These are phyloP conservation scores for Perizoma affinitatum DNA, from an alignment of 2,888 invertebrate species.

Conservation along the genomic window DNA sequence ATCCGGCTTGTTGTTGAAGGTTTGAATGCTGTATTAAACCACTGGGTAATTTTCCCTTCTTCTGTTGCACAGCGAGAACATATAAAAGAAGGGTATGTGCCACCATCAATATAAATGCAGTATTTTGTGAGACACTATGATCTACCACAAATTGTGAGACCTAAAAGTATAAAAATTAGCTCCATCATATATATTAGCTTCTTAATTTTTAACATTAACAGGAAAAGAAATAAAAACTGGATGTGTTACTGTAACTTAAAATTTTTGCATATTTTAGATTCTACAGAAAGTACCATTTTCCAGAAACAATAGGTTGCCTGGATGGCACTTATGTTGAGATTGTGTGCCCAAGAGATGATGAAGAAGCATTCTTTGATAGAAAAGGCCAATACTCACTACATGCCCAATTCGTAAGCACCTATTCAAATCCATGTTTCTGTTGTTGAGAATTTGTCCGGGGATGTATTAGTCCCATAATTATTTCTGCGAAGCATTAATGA, in stretches of 20 bases:
- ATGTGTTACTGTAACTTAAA: too few species aligned
- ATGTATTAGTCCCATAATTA: too few species aligned
- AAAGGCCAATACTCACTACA: conserved; percentile 63
- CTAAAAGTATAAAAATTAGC: too few species aligned
- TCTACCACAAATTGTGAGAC: too few species aligned
- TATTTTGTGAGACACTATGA: too few species aligned
- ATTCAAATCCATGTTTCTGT: background rate
- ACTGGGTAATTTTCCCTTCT: conserved; percentile 57
- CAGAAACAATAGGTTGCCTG: conserved; percentile 62
- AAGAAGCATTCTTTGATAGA: conserved; percentile 63
- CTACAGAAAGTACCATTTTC: conserved; percentile 64
- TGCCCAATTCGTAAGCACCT: conserved; percentile 59
- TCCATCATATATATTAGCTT: too few species aligned
- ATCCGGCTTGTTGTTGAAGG: conserved; percentile 62
- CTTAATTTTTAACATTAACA: too few species aligned
- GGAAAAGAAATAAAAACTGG: too few species aligned
- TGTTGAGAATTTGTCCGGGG: background rate
- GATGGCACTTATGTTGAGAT: conserved; percentile 63
- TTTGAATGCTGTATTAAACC: conserved; percentile 54
- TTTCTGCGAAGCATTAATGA: too few species aligned
- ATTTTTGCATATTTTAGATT: conserved; percentile 46
- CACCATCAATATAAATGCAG: background rate
- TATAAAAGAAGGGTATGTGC: conserved; percentile 58
- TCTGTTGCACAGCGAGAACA: conserved; percentile 50
- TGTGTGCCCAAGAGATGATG: conserved; percentile 64